Base-by-base conservation (phyloP, 2,113 vertebrate species). In the Neopipo cinnamomea region DNA sequence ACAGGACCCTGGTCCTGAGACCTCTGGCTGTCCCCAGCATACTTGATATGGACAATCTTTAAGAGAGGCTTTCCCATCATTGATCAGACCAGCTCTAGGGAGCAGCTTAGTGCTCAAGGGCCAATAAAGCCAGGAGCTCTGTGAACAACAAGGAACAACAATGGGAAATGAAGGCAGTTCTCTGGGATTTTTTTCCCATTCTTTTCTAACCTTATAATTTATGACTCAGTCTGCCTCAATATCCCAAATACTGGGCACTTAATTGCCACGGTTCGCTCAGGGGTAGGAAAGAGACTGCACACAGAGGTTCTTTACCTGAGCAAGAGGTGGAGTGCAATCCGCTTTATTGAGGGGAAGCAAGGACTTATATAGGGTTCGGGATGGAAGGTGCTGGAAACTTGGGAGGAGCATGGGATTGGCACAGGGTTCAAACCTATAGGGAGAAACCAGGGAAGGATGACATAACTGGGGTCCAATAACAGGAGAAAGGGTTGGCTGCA, bases 1-100 rank as follows among this genome's bases (percentile, higher is more conserved):
- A 67, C 7, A 8, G 8, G 7, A 44, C 6, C 14, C 1, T 42
- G 42, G 42, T 4, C 2, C 1, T 0, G 22, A 17, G 22, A 22
- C 4, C 1, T 19, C 10, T 39, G 74, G 9, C 21, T 68, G 65
- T 68, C 28, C 44, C 47, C 16, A 37, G 24, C 24, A 33, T 25
- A 44, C 3, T 3, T 35, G 19, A 39, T 2, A 1, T 3, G 5
- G 8, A 31, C 30, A 8, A 72, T 30, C 39, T 28, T 0, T 3
- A n/a, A 52, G 47, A 8, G 11, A 61, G 1, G 3, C 1, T 70
- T 65, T 42, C 18, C 33, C 9, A 3, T 12, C 44, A 33, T 5
- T 3, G 5, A 52, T 47, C 62, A 84, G 21, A 49, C 22, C 61
- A 16, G 20, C 11, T 66, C 25, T 46, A 41, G 25, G 25, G 11